Conservation (phyloP, 2,888 invertebrate genomes). For the Caenorhabditis wallacei region DNA sequence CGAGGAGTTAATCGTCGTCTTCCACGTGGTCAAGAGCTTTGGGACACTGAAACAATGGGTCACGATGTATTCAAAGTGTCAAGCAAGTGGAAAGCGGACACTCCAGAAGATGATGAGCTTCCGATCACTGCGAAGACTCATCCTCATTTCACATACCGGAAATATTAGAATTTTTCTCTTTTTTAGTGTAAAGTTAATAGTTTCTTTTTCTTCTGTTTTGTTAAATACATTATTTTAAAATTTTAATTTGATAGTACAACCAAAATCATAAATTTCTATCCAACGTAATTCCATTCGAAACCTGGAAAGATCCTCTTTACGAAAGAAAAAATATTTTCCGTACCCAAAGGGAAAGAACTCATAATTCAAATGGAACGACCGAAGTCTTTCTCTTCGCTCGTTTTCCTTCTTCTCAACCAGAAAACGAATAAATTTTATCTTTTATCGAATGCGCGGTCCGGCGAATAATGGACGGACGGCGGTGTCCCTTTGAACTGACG, state of each 20-base stretch:
- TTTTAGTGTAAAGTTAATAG: constrained; percentile 27
- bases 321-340: not conserved
- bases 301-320: not conserved
- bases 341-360: constrained; percentile 15
- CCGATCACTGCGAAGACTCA: constrained; percentile 74
- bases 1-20: constrained; percentile 78
- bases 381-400: constrained; percentile 7
- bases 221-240: constrained; percentile 2
- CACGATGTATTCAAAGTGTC: constrained; percentile 80
- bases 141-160: constrained; percentile 77
- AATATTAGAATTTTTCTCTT: constrained; percentile 63
- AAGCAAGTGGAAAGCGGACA: constrained; percentile 81
- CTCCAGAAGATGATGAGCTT: constrained; percentile 69
- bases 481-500: constrained; percentile 47
- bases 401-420: constrained; percentile 29
- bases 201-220: constrained; percentile 34
- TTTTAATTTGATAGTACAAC: not conserved
- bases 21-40: constrained; percentile 81
- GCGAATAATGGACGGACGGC: constrained; percentile 54
- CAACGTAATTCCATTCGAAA: not conserved
- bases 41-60: constrained; percentile 82
- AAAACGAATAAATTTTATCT: constrained; percentile 67
- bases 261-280: not conserved
- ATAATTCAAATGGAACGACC: constrained; percentile 59
- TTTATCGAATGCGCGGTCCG: constrained; percentile 61